Percentiles rank a stretch among this genome's conserved stretches.
These are phyloP conservation scores for Trichogramma dendrolimi DNA, from an alignment of 2,888 invertebrate genomes.

Conservation along the genomic window DNA sequence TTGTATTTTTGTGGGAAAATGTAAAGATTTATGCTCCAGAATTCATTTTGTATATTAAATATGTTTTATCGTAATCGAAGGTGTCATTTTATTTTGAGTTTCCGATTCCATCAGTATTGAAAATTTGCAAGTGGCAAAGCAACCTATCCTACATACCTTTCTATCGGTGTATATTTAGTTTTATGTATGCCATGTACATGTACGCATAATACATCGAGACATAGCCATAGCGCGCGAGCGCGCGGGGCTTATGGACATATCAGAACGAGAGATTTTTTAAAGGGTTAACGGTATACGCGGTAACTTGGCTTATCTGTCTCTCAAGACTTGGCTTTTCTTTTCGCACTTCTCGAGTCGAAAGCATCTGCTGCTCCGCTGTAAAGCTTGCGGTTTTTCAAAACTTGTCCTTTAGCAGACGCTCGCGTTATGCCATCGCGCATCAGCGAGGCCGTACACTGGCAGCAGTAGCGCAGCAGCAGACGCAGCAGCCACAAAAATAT, in stretches of 20 bases:
- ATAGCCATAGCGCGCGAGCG: not conserved
- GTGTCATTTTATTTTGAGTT: too few species aligned
- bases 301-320: slow-evolving; percentile 21
- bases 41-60: too few species aligned
- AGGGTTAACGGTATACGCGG: slow-evolving; percentile 23
- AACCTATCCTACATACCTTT: too few species aligned
- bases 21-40: too few species aligned
- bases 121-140: too few species aligned
- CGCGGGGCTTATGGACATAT: not conserved
- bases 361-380: slow-evolving; percentile 10
- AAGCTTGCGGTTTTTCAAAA: slow-evolving; percentile 17
- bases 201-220: slow-evolving; percentile 1
- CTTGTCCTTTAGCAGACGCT: slow-evolving; percentile 16
- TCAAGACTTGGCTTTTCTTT: slow-evolving; percentile 28
- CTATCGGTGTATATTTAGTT: too few species aligned
- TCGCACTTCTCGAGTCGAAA: slow-evolving; percentile 16
- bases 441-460: too few species aligned
- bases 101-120: too few species aligned
- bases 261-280: slow-evolving; percentile 13
- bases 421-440: not conserved
- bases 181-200: too few species aligned
- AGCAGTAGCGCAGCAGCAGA: not conserved
- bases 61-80: too few species aligned
- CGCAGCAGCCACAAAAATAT: slow-evolving; percentile 11
- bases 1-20: too few species aligned